These are phyloP conservation scores for Galemys pyrenaicus DNA, from an alignment of 2,113 vertebrate genomes.

Conservation along the genomic window DNA sequence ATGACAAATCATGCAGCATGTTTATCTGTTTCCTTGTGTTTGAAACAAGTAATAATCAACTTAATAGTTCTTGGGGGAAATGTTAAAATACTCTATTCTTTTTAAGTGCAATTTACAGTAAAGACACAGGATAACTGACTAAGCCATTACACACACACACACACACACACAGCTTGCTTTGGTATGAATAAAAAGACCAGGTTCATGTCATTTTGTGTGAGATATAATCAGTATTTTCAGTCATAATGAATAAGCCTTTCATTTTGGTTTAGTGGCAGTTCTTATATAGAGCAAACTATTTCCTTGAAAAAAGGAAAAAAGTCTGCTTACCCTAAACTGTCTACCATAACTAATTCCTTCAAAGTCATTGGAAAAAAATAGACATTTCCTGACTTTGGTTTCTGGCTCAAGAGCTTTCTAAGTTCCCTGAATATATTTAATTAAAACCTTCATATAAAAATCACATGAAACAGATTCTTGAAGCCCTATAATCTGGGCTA, in stretches of 20 bases:
- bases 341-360: constrained; percentile 68
- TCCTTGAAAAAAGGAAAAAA: background rate
- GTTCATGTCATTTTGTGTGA: constrained; percentile 65
- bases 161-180: background rate
- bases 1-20: background rate
- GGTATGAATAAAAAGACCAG: constrained; percentile 57
- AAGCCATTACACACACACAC: background rate
- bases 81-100: constrained; percentile 3
- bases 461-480: constrained; percentile 60
- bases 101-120: background rate
- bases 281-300: constrained; percentile 56
- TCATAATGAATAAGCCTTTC: constrained; percentile 64
- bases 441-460: constrained; percentile 73
- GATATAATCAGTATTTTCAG: constrained; percentile 66
- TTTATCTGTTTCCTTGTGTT: background rate
- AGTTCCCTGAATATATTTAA: constrained; percentile 72
- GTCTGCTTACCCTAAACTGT: constrained; percentile 37
- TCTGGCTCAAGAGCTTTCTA: constrained; percentile 52
- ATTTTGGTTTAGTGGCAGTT: constrained; percentile 67
- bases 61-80: background rate
- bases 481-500: constrained; percentile 63
- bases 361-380: constrained; percentile 45
- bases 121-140: constrained; percentile 39
- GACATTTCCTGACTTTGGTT: constrained; percentile 69
- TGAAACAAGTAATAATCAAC: background rate